Base-by-base conservation (phyloP, 2,113 vertebrate genomes). In the Ovis canadensis region DNA sequence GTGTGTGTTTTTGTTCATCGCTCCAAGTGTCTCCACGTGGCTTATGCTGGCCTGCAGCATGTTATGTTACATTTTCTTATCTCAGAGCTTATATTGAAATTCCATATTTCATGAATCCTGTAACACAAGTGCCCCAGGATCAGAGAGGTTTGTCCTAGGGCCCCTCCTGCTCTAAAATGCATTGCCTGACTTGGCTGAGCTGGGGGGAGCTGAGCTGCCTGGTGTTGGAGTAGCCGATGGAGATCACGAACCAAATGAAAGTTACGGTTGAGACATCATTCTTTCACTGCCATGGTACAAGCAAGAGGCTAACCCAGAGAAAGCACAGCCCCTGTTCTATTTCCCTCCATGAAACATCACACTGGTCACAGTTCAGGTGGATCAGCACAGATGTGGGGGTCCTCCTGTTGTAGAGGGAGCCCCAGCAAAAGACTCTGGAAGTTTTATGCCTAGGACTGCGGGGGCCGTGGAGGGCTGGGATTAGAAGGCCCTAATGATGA, bases 71-170 rank as follows among this genome's bases (percentile, higher is more conserved):
- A 25, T 15, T 48, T 83, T 55, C 40, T 85, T 91, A 52, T 57
- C 12, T 87, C 83, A 91, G 91, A 40, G 62, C 67, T 90, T 83
- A 59, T 25, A 64, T 12, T 80, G 60, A 92, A 94, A 85, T 74
- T 50, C 25, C 54, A 2, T 43, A 33, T 48, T 88, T 77, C 36
- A 81, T 9, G 40, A 83, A 90, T 82, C 27, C 10, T 19, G 13
- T 27, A 43, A 52, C 14, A 67, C 52, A 74, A 45, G n/a, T 40
- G 3, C 29, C 10, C n/a, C 9, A 2, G 16, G 52, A 54, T 82
- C 43, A 82, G 6, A 25, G 59, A 25, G 45, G 27, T 48, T 23
- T 64, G 23, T 87, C 60, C 82, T 86, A 19, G 55, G 15, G 62
- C 7, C 48, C 83, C 23, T 48, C 8, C 15, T 16, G 7, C 67